These are phyloP conservation scores for Lanistes nyassanus DNA, from an alignment of 1,140 invertebrate species.

Conservation along the genomic window DNA sequence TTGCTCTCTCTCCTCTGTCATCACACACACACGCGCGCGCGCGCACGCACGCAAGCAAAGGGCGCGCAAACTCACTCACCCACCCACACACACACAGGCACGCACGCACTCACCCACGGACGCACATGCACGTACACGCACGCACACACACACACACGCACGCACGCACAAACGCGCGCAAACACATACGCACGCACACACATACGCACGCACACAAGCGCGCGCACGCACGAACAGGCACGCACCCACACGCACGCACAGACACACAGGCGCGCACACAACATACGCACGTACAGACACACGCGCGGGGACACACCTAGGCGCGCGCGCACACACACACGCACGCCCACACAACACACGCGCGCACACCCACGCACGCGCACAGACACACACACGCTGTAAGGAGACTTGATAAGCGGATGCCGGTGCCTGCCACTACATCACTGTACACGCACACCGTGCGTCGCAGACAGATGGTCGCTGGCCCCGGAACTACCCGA, in stretches of 20 bases:
- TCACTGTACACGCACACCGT: too few species aligned
- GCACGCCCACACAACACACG: too few species aligned
- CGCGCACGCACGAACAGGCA: neutral
- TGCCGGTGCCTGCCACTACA: too few species aligned
- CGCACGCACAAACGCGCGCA: constrained; percentile 16
- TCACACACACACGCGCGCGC: neutral
- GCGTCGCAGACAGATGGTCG: too few species aligned
- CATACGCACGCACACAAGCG: constrained; percentile 16
- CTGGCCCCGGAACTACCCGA: too few species aligned
- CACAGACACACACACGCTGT: neutral
- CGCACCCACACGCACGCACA: neutral
- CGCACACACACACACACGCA: neutral
- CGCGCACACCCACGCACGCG: too few species aligned
- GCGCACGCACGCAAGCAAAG: neutral
- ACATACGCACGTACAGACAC: neutral
- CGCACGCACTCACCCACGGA: neutral
- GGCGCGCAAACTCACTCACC: constrained; percentile 4
- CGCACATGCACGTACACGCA: neutral
- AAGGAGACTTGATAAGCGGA: too few species aligned
- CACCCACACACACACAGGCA: neutral
- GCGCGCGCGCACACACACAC: too few species aligned
- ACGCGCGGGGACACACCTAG: too few species aligned
- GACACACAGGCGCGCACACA: neutral
- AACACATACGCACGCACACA: constrained; percentile 18
- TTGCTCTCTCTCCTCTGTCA: neutral